These are phyloP conservation scores for Gopherus evgoodei DNA, from an alignment of 2,113 vertebrate species.

Conservation along the genomic window DNA sequence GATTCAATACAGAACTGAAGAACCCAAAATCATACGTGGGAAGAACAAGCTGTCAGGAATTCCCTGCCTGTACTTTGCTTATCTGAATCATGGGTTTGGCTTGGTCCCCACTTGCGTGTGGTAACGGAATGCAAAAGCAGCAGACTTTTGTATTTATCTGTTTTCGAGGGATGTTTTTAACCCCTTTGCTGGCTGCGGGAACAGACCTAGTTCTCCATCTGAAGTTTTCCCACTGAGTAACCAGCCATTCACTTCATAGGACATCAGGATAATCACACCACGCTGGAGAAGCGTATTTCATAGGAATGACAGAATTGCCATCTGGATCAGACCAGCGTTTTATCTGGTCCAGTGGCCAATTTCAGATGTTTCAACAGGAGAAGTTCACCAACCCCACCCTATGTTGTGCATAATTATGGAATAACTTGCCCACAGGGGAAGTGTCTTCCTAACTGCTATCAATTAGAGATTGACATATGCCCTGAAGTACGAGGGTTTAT, in stretches of 20 bases:
- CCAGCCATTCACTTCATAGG: neutral
- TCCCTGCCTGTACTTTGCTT: neutral
- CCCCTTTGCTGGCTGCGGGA: neutral
- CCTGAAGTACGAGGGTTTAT: constrained; percentile 25
- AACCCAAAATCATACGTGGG: neutral
- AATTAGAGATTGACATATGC: neutral
- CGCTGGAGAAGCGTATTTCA: neutral
- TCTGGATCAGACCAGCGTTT: neutral
- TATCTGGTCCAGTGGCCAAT: neutral
- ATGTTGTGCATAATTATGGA: constrained; percentile 2
- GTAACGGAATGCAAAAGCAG: neutral
- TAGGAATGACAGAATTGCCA: neutral
- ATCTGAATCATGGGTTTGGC: neutral
- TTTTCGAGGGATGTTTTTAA: neutral
- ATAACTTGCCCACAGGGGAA: neutral
- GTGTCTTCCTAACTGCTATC: neutral
- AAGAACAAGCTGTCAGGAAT: neutral
- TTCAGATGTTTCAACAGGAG: constrained; percentile 9
- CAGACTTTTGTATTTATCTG: neutral
- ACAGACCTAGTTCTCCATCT: neutral
- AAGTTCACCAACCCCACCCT: neutral
- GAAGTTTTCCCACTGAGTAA: neutral
- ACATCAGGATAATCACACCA: neutral
- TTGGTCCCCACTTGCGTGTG: neutral
- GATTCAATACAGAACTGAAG: neutral